Evolutionary conservation across 2,113 vertebrate genomes (phyloP), one percentile per base, ranked within the genome.

Genomic region (Rhea pennata): DNA sequence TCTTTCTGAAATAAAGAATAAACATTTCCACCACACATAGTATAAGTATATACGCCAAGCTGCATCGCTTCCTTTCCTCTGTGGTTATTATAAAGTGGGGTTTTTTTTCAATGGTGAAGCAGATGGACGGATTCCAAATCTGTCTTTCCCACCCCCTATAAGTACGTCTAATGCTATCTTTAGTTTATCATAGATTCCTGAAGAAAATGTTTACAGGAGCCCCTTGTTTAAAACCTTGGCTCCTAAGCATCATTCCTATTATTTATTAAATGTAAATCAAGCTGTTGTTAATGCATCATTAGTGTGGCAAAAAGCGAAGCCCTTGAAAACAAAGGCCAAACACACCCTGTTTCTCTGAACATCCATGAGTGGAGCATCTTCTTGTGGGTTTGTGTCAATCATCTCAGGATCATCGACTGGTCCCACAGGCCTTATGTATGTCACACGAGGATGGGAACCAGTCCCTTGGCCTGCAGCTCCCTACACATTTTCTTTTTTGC

Each of bases 1-100:
- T 97, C 96, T 97, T 96, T 86, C 93, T 96, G 96, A 95, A 96
- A 96, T 92, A 91, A 96, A 96, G 95, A 97, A 96, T 96, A 96
- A 97, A 96, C 95, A 96, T 97, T 97, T 97, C 95, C 84, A 94
- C 95, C 87, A 83, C 96, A 95, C 94, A 71, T 95, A 92, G 93
- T 65, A 70, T 95, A 95, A 96, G 96, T 95, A 91, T 85, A 59
- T 91, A 73, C 82, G 87, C 96, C 95, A 91, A 97, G 95, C 94
- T 92, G 84, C 89, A 24, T 91, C 17, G 75, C 94, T 96, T 97
- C 96, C 94, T 95, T 76, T 95, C 87, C 87, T 92, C 94, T 92
- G 84, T 85, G 92, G 91, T 96, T 95, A 73, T 91, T 95, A 88
- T 84, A 94, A 83, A 97, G 94, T 96, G 94, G 95, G 36, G 6